Percentiles rank a stretch among this genome's conserved stretches.
These are phyloP conservation scores for Timema cristinae DNA, from an alignment of 2,888 invertebrate species.

Conservation along the genomic window DNA sequence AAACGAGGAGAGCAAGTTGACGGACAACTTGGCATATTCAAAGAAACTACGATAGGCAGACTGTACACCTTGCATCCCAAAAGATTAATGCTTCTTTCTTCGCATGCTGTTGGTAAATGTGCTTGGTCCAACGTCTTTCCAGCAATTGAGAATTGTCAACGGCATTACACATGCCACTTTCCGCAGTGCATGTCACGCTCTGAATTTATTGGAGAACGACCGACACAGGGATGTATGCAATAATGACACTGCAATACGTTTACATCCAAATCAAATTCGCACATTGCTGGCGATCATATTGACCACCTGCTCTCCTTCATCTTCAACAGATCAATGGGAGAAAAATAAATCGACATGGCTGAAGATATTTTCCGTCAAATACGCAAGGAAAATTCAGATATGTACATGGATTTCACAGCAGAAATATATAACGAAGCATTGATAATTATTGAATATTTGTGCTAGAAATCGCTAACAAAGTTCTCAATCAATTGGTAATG, in stretches of 20 bases:
- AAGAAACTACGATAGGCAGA: no score
- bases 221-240: conserved; percentile 8
- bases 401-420: conserved; percentile 6
- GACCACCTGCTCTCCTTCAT: no score
- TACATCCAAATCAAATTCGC: no score
- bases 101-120: no score
- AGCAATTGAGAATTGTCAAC: conserved; percentile 22
- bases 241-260: no score
- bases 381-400: conserved; percentile 34
- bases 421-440: conserved; percentile 20
- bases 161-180: conserved; percentile 19
- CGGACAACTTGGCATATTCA: no score
- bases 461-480: conserved; percentile 19
- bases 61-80: conserved; percentile 16
- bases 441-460: conserved; percentile 23
- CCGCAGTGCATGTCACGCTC: conserved; percentile 21
- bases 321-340: no score
- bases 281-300: no score
- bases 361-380: conserved; percentile 31
- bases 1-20: no score
- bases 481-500: conserved; percentile 18
- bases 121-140: conserved; percentile 16
- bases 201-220: conserved; percentile 21
- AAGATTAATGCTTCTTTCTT: conserved; percentile 12
- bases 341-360: conserved; percentile 13